Base-by-base conservation (phyloP, 1,140 invertebrate species). In the Dermatophagoides farinae region DNA sequence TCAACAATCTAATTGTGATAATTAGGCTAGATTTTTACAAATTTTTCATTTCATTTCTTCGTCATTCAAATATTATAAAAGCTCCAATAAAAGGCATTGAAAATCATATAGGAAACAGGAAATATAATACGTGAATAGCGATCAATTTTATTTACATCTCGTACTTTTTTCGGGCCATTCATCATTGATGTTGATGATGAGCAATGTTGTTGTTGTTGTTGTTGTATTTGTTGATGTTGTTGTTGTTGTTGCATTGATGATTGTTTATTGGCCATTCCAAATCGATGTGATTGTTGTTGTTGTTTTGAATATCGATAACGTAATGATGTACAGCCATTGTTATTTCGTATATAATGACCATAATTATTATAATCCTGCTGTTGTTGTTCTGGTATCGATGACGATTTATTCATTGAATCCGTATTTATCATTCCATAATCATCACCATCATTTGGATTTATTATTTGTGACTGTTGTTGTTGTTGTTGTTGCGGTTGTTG, bases 71-170 rank as follows among this genome's bases (percentile, higher is more conserved):
- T 20, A 2, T 87, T 80, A 71, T 96, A 97, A 71, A 92, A 95
- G 65, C 85, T 80, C 90, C 90, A 96, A 71, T 97, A 97, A 60
- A 83, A 80, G 16, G 82, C 78, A 71, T 97, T 97, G 73, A 97
- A 97, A 43, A 91, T 70, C 65, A 95, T 78, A 71, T 96, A 97
- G 61, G 88, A 84, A 23, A 91, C 80, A 0, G 92, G 92, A 73
- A 97, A 97, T 55, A 93, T 77, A 62, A 95, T 80, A 63, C 92
- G 77, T 10, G 90, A 92, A 70, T 92, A 93, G 68, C 92, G 92
- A 73, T 97, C 92, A 67, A 97, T 97, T 49, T 91, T 83, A 71
- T 95, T 96, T 41, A 97, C 90, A 72, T 97, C 90, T 68, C 90
- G 86, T 65, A 97, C 92, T 31, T 31, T 31, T 71, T 85, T 84